Evolutionary conservation across 1,140 invertebrate species (phyloP).

Genomic region (Macrobrachium rosenbergii): DNA sequence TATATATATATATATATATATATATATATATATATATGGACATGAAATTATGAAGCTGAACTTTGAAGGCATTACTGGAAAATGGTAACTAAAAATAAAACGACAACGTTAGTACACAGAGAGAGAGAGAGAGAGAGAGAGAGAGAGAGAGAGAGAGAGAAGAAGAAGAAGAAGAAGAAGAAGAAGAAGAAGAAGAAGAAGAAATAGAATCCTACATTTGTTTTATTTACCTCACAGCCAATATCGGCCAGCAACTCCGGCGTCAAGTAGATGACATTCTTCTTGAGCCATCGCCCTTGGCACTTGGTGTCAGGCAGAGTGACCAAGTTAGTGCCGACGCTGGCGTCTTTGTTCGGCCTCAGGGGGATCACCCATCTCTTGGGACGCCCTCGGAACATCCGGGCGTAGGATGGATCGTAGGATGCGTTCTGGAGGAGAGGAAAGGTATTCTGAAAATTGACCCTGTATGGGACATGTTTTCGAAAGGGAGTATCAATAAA

Average conservation of each 20-base stretch:
- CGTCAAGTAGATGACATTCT: constrained; percentile 74
- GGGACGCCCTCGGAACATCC: constrained; percentile 83
- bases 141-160: background rate
- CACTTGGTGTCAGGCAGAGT: constrained; percentile 68
- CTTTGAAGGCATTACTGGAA: too few species aligned
- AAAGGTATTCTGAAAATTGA: background rate
- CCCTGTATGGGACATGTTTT: too few species aligned
- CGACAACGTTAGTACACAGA: background rate
- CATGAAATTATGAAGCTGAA: too few species aligned
- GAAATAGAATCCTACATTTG: background rate
- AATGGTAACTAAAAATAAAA: too few species aligned
- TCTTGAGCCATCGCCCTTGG: constrained; percentile 73
- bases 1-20: too few species aligned
- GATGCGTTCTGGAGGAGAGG: constrained; percentile 78
- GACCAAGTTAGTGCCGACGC: constrained; percentile 15
- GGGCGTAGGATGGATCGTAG: constrained; percentile 83
- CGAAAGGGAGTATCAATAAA: too few species aligned
- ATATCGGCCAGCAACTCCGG: constrained; percentile 80
- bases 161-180: too few species aligned
- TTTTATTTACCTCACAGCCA: constrained; percentile 75
- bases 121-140: background rate
- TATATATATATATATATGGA: too few species aligned
- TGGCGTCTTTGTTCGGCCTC: constrained; percentile 35
- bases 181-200: background rate
- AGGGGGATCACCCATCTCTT: constrained; percentile 81